Base-by-base conservation (phyloP, 1,140 invertebrate species). In the Zaprionus camerounensis region DNA sequence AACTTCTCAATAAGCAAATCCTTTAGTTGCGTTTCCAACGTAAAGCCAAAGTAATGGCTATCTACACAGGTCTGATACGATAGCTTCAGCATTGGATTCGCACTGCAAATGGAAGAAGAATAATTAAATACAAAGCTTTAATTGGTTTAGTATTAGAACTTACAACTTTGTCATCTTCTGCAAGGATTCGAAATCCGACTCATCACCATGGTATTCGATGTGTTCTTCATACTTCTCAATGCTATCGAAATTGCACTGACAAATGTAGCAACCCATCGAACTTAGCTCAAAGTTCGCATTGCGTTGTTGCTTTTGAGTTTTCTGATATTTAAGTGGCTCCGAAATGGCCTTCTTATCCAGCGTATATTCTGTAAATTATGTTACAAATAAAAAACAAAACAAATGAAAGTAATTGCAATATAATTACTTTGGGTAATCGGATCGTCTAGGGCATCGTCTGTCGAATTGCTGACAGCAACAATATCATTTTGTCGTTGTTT, bases 21-120 rank as follows among this genome's bases (percentile, higher is more conserved):
- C 28, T 65, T 65, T 1, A 46, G 7, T 0, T 44, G 12, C 1
- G 91, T 90, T 56, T 79, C 71, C 5, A 92, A 55, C n/a, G 78
- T 86, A 61, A 92, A 92, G 5, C 87, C 86, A 87, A 92, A 92
- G 41, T 90, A 90, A 74, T 92, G 91, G 13, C 91, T 92, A 24
- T 91, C 78, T 46, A 83, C 76, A 41, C 91, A 92, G 1, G 76
- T 77, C 55, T 83, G 80, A 70, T 92, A 92, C 5, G 74, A 82
- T 1, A 92, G 49, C 7, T 67, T 79, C 46, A 91, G 36, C 63
- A 80, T 80, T 20, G 87, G 65, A 4, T 49, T 12, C 12, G 28
- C 6, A 38, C 91, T 92, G 51, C 9, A 75, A 78, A 26, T 3
- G 20, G 20, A 22, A 24, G 20, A 34, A 24, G n/a, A 41, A 22